Evolutionary conservation across 2,797 vertebrate species (phyloP), one percentile per base, ranked within the genome.

Genomic region (Lophotriccus pileatus): DNA sequence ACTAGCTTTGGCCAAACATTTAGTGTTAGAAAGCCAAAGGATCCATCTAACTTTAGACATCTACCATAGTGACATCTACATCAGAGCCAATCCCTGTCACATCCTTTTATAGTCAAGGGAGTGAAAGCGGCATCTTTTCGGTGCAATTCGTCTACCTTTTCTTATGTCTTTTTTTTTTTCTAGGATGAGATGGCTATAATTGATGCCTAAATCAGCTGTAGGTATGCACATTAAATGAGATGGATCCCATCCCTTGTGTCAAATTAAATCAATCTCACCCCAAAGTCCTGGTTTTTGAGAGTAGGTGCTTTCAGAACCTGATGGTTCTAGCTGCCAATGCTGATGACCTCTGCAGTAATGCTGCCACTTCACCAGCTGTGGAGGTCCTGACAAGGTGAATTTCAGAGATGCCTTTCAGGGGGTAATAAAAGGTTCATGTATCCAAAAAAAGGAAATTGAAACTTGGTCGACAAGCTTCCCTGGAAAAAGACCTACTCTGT

Each of bases 401-500:
- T 91, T 89, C 82, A 85, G 46, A 44, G 75, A 77, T 78, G 75
- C 68, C 72, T 90, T 92, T 80, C 39, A 47, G 16, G 39, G 79
- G 32, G 27, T 86, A 75, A 73, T 63, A 88, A 91, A 91, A n/a
- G 39, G 36, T 73, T 92, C 10, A 20, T 53, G 37, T 66, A 81
- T n/a, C 91, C 76, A 86, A 64, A 67, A 76, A 92, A 89, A 95
- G 62, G 90, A 93, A 94, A 87, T 36, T 88, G 79, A 78, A 89
- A 66, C 63, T 82, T 86, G 34, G 69, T 91, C 84, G 91, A 67
- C 34, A 79, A 60, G 23, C 82, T 94, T 91, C 89, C 87, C 58
- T 94, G 69, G 60, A 81, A 87, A 93, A 93, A 93, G 66, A 85
- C 78, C 79, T 85, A 23, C 47, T 96, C 4, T 3, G 64, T 92